Evolutionary conservation across 2,797 vertebrate genomes (phyloP).

Genomic region (Todus mexicanus): DNA sequence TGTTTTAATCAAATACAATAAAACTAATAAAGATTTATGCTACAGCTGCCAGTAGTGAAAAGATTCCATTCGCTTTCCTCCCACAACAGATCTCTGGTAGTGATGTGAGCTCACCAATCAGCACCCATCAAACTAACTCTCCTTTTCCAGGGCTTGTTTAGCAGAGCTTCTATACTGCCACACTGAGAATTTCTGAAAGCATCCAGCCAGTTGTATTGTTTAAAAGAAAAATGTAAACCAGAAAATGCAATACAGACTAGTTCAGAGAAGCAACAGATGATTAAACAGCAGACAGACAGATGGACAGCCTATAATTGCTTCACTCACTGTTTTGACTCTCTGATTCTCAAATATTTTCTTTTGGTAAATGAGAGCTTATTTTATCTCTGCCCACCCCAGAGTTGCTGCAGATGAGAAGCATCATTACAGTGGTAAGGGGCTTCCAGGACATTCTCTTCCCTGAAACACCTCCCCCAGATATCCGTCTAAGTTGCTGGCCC

Average conservation of each 20-base stretch:
- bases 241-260: background rate
- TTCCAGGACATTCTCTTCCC: background rate
- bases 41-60: background rate
- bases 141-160: background rate
- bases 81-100: background rate
- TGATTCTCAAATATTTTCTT: background rate
- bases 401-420: background rate
- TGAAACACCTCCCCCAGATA: background rate
- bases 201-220: background rate
- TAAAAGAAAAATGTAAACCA: background rate
- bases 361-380: background rate
- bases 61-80: background rate
- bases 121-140: background rate
- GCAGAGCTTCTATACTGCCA: background rate
- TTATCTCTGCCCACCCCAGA: background rate
- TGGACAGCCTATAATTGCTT: background rate
- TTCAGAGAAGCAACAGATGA: background rate
- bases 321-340: background rate
- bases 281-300: background rate
- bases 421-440: background rate
- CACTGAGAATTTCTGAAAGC: background rate
- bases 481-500: rapidly evolving
- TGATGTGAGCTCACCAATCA: background rate
- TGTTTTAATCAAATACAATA: background rate
- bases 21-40: background rate